phyloP scores from a whole-genome alignment of 2,113 vertebrate species.

The Blennius ocellaris region DNA sequence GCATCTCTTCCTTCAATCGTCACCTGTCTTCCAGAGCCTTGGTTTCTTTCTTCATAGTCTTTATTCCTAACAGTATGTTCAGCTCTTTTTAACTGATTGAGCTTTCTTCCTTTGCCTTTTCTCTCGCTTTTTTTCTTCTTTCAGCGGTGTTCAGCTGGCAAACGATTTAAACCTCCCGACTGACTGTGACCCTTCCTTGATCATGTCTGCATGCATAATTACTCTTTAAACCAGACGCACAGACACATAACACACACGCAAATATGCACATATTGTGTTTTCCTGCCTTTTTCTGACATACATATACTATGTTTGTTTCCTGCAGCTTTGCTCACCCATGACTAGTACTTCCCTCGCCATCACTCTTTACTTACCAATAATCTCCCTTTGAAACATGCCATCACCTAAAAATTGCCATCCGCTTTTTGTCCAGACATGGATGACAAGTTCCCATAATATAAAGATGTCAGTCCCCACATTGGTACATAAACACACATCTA shows the following conservation, averaged over 20 bases:
- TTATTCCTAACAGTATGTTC: neutral
- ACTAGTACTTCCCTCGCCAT: too few relatives aligned
- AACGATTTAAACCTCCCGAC: slow-evolving; percentile 36
- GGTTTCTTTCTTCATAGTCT: neutral
- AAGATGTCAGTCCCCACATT: too few relatives aligned
- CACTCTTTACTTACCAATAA: too few relatives aligned
- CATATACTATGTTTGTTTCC: too few relatives aligned
- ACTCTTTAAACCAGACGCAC: neutral
- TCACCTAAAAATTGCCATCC: too few relatives aligned
- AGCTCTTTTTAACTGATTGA: neutral
- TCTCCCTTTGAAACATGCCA: too few relatives aligned
- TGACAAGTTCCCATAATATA: too few relatives aligned
- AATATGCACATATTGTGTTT: too few relatives aligned
- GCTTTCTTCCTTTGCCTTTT: neutral
- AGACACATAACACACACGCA: too few relatives aligned
- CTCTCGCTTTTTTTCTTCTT: neutral
- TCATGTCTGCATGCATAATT: slow-evolving; percentile 17
- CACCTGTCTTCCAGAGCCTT: neutral
- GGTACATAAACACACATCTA: neutral
- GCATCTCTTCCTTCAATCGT: neutral
- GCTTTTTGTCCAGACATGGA: too few relatives aligned
- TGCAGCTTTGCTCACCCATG: too few relatives aligned
- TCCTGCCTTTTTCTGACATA: too few relatives aligned
- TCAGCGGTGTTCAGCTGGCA: slow-evolving; percentile 25
- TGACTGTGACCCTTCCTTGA: slow-evolving; percentile 20